Conservation (phyloP, 2,113 vertebrate genomes). For the Cololabis saira region DNA sequence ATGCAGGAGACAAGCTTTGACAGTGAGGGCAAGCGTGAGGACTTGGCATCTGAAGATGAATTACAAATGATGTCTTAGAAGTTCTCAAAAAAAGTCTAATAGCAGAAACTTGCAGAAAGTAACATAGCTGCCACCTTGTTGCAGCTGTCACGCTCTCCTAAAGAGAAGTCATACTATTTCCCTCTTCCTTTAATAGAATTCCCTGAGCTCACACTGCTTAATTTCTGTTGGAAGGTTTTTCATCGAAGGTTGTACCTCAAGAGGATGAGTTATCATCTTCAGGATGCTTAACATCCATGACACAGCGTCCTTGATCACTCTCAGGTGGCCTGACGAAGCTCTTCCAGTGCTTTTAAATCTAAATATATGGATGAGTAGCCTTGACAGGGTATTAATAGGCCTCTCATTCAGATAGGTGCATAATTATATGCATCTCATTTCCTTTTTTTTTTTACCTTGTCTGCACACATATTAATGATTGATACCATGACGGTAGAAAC, state of each 20-base stretch:
- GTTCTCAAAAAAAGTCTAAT: background rate
- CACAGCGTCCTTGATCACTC: conserved; percentile 33
- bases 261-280: conserved; percentile 19
- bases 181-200: conserved; percentile 2
- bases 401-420: too few species aligned
- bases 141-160: conserved; percentile 1
- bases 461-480: too few species aligned
- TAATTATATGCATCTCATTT: too few species aligned
- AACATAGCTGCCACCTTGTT: conserved; percentile 5
- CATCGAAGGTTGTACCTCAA: conserved; percentile 10
- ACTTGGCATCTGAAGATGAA: conserved; percentile 36
- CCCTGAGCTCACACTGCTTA: background rate
- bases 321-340: conserved; percentile 6
- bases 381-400: background rate
- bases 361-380: conserved; percentile 9
- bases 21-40: conserved; percentile 22
- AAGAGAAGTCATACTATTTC: conserved; percentile 15
- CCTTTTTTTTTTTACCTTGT: too few species aligned
- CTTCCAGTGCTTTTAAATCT: conserved; percentile 11
- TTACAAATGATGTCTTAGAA: conserved; percentile 31
- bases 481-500: too few species aligned
- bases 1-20: conserved; percentile 27
- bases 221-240: conserved; percentile 1
- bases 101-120: conserved; percentile 22
- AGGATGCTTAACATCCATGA: conserved; percentile 22